Base-by-base conservation (phyloP, 2,888 invertebrate species). In the Megamerina dolium region DNA sequence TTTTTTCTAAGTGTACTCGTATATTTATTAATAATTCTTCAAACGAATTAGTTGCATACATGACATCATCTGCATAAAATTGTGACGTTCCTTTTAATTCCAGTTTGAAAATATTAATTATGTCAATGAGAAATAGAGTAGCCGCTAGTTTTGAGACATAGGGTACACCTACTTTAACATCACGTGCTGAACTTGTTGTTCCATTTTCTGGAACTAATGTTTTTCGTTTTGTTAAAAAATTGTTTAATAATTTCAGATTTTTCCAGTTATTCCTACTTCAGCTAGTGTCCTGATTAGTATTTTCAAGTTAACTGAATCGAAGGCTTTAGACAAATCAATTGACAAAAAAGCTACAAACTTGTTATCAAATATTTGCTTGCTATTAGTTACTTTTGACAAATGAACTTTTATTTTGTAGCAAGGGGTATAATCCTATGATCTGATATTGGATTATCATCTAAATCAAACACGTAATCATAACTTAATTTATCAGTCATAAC, bases 381-480 rank as follows among this genome's bases (percentile, higher is more conserved):
- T n/a, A n/a, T n/a, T n/a, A n/a, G n/a, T n/a, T n/a, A n/a, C n/a
- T n/a, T n/a, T n/a, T n/a, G n/a, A 13, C 8, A 26, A 23, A 36
- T 26, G n/a, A n/a, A n/a, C n/a, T n/a, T n/a, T n/a, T 29, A 2
- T 3, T 29, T 19, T 3, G 30, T 16, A 4, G 12, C 37, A 16
- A 30, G 12, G 9, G 27, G 20, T 6, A 37, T 27, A n/a, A 29
- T 2, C 18, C 37, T 37, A n/a, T 37, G 37, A 19, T 37, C 30
- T 29, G 37, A 37, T 26, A 37, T 37, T 19, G 30, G 26, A n/a
- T 37, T 37, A 27, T 29, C 37, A 17, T 37, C 37, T 10, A 37
- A 18, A 2, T 27, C 8, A 12, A 37, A 17, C 17, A 17, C n/a
- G 19, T 37, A 37, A 29, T 37, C 29, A 37, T 18, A 17, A 17